phyloP scores from a whole-genome alignment of 2,888 invertebrate species.

The Cheilosia impressa region DNA sequence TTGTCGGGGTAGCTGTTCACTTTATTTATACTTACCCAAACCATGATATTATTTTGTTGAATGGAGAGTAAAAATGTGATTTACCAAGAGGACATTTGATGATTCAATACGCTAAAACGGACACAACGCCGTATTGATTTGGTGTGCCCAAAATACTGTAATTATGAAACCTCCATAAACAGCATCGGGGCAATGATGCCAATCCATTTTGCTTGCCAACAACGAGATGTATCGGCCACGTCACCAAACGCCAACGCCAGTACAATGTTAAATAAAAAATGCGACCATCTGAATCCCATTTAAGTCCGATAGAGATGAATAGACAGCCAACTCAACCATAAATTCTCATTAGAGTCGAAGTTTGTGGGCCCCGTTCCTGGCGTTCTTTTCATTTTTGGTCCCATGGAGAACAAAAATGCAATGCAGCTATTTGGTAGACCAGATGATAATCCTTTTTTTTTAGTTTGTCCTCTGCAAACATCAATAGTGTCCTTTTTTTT shows the following conservation, averaged over 20 bases:
- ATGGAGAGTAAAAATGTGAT: too few species aligned
- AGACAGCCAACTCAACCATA: conserved; percentile 13
- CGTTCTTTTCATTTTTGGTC: neutral
- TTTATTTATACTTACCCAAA: too few species aligned
- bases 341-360: neutral
- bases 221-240: neutral
- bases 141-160: too few species aligned
- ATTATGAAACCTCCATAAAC: neutral
- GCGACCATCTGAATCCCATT: neutral
- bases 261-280: neutral
- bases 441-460: conserved; percentile 9
- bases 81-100: too few species aligned
- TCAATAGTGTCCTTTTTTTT: neutral
- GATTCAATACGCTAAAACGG: too few species aligned
- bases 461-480: neutral
- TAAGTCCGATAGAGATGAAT: conserved; percentile 9
- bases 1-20: too few species aligned
- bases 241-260: neutral
- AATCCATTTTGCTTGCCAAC: neutral
- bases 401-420: neutral
- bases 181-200: neutral
- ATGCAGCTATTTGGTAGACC: neutral
- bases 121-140: too few species aligned
- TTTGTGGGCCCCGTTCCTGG: neutral
- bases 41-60: too few species aligned